Evolutionary conservation across 2,888 invertebrate genomes (phyloP).

Genomic region (Clostera curtula): DNA sequence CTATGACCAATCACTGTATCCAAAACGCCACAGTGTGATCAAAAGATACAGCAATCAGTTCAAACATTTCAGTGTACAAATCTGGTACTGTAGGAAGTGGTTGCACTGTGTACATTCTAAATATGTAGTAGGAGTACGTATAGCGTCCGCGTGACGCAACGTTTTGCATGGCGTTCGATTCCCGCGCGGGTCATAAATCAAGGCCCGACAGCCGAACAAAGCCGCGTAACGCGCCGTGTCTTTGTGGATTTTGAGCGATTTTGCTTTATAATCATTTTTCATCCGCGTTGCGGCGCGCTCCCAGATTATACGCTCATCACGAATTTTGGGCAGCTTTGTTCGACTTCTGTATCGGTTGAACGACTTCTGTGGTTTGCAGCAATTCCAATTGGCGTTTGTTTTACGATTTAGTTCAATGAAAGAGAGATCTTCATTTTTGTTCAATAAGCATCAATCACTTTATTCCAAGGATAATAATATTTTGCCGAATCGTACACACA

Average conservation of each 20-base stretch:
- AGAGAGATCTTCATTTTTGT: no score
- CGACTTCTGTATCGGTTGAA: slow-evolving; percentile 10
- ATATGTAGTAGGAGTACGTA: slow-evolving; percentile 31
- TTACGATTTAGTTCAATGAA: no score
- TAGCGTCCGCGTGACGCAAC: slow-evolving; percentile 60
- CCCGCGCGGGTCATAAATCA: slow-evolving; percentile 55
- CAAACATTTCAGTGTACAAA: slow-evolving; percentile 1
- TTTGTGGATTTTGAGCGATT: slow-evolving; percentile 69
- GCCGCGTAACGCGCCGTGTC: slow-evolving; percentile 70
- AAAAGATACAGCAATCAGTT: slow-evolving; percentile 18
- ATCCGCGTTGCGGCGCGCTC: slow-evolving; percentile 29
- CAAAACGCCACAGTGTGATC: slow-evolving; percentile 26
- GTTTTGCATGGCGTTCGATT: slow-evolving; percentile 62
- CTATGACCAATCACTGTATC: slow-evolving; percentile 23
- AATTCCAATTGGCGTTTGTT: no score
- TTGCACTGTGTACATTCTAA: slow-evolving; percentile 8
- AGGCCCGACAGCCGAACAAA: slow-evolving; percentile 62
- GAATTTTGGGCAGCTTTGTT: slow-evolving; percentile 22
- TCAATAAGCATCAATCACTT: no score
- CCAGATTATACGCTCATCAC: slow-evolving; percentile 59
- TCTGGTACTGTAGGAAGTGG: slow-evolving; percentile 14
- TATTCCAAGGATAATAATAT: no score
- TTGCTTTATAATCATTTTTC: slow-evolving; percentile 68
- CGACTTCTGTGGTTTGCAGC: slow-evolving; percentile 5
- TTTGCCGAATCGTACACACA: no score